These are phyloP conservation scores for Columbina picui DNA, from an alignment of 2,113 vertebrate genomes.

Conservation along the genomic window DNA sequence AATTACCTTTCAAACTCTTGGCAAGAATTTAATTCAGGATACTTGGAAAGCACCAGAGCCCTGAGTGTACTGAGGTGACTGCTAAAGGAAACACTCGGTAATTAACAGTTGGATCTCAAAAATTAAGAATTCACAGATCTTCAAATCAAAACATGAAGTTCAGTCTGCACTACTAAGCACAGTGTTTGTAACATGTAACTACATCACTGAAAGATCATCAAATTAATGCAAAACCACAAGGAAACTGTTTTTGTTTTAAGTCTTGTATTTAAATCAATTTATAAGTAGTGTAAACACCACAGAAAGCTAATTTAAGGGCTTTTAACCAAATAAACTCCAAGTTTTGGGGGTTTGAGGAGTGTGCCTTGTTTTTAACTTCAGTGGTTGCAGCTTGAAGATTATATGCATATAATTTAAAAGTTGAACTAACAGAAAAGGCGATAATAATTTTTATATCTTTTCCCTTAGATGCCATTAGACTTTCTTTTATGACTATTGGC, in stretches of 20 bases:
- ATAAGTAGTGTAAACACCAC: neutral
- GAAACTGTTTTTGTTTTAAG: neutral
- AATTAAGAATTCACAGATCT: neutral
- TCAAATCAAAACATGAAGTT: neutral
- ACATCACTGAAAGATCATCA: neutral
- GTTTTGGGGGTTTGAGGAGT: rapidly evolving
- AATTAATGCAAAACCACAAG: neutral
- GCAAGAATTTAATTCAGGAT: neutral
- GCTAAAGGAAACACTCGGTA: neutral
- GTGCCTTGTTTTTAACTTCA: neutral
- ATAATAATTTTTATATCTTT: neutral
- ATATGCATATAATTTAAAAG: neutral
- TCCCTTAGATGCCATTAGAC: neutral
- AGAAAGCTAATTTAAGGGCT: neutral
- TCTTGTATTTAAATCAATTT: neutral
- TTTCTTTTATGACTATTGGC: neutral
- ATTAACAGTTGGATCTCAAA: neutral
- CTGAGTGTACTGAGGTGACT: neutral
- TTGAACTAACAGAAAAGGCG: neutral
- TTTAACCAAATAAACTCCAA: neutral
- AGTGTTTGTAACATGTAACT: neutral
- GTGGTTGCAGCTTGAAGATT: neutral
- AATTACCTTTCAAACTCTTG: constrained; percentile 2
- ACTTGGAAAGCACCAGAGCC: neutral
- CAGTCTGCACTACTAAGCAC: neutral